phyloP scores from a whole-genome alignment of 2,113 vertebrate species.

The Zootoca vivipara region DNA sequence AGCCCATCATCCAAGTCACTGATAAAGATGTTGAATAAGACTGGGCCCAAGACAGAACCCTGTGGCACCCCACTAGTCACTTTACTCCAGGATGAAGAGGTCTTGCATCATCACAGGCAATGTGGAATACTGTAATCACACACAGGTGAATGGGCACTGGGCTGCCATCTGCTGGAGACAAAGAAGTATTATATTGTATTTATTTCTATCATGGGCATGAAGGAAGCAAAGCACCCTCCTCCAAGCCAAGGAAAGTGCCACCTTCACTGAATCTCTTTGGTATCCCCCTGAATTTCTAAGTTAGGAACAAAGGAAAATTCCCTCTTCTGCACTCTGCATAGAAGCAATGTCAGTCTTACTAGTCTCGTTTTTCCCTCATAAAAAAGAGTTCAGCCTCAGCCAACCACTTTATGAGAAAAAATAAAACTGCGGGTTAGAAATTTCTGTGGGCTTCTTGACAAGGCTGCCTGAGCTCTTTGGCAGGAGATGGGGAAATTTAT shows the following conservation, averaged over 20 bases:
- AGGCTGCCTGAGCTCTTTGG: background rate
- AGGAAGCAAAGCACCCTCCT: background rate
- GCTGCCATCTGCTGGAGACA: background rate
- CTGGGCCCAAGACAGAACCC: too few species aligned
- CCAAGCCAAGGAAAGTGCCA: background rate
- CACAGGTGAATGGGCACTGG: background rate
- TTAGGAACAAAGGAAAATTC: background rate
- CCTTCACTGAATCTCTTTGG: background rate
- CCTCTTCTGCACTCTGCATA: too few species aligned
- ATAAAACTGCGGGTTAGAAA: too few species aligned
- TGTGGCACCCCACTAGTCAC: too few species aligned
- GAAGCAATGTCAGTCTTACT: too few species aligned
- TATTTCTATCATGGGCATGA: background rate
- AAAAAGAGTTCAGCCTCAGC: too few species aligned
- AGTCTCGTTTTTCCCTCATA: too few species aligned
- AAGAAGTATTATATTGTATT: background rate
- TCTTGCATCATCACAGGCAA: background rate
- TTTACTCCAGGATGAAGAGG: too few species aligned
- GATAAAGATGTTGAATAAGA: too few species aligned
- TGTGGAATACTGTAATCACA: background rate
- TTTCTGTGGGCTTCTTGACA: too few species aligned
- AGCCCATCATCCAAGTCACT: too few species aligned
- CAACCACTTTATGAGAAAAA: too few species aligned
- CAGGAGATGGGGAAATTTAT: background rate
- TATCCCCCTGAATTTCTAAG: background rate